phyloP scores from a whole-genome alignment of 2,888 invertebrate species.

The Toxonevra muliebris region DNA sequence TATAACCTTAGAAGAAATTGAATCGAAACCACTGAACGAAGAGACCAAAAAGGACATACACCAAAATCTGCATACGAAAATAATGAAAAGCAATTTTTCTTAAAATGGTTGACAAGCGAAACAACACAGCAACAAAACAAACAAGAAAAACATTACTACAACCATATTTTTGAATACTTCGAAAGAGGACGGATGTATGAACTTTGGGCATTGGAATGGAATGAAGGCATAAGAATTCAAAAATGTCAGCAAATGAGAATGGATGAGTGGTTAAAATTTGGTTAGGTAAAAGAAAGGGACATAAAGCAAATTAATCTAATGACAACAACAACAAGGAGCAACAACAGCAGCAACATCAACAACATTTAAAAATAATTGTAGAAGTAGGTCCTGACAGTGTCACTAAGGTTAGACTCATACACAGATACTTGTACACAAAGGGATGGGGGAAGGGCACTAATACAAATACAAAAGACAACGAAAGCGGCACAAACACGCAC shows the following conservation, averaged over 20 bases:
- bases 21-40: background rate
- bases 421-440: background rate
- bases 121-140: background rate
- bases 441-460: background rate
- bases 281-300: background rate
- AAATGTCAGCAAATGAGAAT: conserved; percentile 33
- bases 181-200: background rate
- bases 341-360: conserved; percentile 3
- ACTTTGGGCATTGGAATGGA: background rate
- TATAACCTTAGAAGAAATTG: background rate
- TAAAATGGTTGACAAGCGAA: conserved; percentile 28
- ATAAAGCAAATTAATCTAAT: conserved; percentile 20
- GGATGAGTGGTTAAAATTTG: too few species aligned
- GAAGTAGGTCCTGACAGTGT: background rate
- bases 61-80: background rate
- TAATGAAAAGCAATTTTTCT: background rate
- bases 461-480: too few species aligned
- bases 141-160: background rate
- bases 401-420: background rate
- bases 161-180: too few species aligned
- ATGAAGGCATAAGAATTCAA: conserved; percentile 38
- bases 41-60: background rate
- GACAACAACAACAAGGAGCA: background rate
- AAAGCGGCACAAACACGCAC: too few species aligned
- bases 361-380: background rate